Evolutionary conservation across 2,888 invertebrate species (phyloP), one percentile per base, ranked within the genome.

Genomic region (Lycophotia porphyrea): DNA sequence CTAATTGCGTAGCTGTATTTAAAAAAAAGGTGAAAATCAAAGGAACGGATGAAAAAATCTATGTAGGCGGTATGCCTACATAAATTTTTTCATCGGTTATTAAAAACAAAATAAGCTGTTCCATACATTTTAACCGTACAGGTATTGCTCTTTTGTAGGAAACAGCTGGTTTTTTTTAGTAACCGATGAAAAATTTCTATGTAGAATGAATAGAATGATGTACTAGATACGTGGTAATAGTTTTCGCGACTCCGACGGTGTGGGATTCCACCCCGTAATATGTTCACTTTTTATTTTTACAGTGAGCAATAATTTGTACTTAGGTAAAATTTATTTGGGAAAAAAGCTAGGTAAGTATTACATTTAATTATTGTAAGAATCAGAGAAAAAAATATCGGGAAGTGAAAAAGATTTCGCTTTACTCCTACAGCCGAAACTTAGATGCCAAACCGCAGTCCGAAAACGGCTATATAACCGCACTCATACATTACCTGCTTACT

Each of bases 401-500:
- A 31, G 5, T 31, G 31, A 31, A 58, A 31, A 21, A 2, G 18
- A 15, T 55, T 55, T 15, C 55, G 1, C 31, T 31, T 31, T 9
- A 34, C 31, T 34, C 39, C 11, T 42, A 44, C 1, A 27, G 9
- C 47, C 7, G 13, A 76, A 63, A 31, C 34, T 65, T 52, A 49
- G 5, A 66, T 7, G 47, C 44, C 61, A 66, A 73, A 47, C 67
- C 42, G 24, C 27, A 36, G 21, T 64, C 5, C 27, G 15, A 71
- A 77, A 73, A 58, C 24, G 27, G 27, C 58, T 49, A 63, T n/a
- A 74, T 36, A 66, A 49, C 76, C 76, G 78, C 76, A 80, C 65
- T 52, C 69, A 85, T 85, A 74, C 72, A 82, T 86, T 79, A 76
- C 73, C 66, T 71, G 77, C 71, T 76, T 69, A 76, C 69, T 64